phyloP scores from a whole-genome alignment of 2,797 vertebrate genomes.

The Intellagama lesueurii region DNA sequence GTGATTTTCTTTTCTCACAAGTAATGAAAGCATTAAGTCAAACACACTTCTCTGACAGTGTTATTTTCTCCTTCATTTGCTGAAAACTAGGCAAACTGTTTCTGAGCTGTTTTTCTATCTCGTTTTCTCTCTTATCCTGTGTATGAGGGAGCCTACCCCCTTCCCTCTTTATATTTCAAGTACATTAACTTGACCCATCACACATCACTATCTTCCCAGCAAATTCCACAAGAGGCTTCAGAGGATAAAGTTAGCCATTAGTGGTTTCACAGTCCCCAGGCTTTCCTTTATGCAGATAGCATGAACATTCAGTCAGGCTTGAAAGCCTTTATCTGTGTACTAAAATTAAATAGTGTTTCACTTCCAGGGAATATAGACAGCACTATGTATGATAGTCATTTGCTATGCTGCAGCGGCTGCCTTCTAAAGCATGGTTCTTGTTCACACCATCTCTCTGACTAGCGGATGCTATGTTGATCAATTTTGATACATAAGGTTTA shows the following conservation, averaged over 20 bases:
- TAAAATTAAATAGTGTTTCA: slow-evolving; percentile 42
- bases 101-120: not conserved
- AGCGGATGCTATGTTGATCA: not conserved
- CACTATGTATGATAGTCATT: not conserved
- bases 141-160: not conserved
- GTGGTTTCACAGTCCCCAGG: slow-evolving; percentile 48
- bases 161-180: slow-evolving; percentile 38
- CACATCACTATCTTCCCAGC: slow-evolving; percentile 41
- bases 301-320: slow-evolving; percentile 44
- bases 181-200: slow-evolving; percentile 3
- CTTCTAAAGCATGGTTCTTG: not conserved
- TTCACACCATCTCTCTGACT: slow-evolving; percentile 13
- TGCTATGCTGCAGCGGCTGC: slow-evolving; percentile 24
- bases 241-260: slow-evolving; percentile 41
- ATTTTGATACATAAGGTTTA: not conserved
- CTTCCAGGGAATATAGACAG: slow-evolving; percentile 24
- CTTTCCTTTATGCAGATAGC: slow-evolving; percentile 43
- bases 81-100: slow-evolving; percentile 28
- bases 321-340: slow-evolving; percentile 57
- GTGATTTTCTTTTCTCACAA: slow-evolving; percentile 51
- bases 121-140: slow-evolving; percentile 33
- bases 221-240: slow-evolving; percentile 53
- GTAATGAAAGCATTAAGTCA: slow-evolving; percentile 28
- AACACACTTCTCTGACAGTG: not conserved
- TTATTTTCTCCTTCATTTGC: slow-evolving; percentile 39